These are phyloP conservation scores for Rambutsinella grinnellia DNA, from an alignment of 2,888 invertebrate genomes.

Conservation along the genomic window DNA sequence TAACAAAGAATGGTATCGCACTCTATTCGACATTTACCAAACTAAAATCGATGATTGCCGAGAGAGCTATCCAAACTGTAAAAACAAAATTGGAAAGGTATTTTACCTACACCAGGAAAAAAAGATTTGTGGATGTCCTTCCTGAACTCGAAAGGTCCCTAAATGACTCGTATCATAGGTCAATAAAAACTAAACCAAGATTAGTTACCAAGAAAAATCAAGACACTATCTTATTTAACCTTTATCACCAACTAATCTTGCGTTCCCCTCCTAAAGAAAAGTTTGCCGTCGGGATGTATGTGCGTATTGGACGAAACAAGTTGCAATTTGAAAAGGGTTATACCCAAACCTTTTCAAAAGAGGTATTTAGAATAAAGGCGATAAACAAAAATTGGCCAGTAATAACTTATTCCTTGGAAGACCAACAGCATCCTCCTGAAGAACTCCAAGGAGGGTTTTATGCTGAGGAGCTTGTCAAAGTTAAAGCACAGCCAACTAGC, in stretches of 20 bases:
- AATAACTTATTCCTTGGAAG: conserved; percentile 4
- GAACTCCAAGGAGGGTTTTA: conserved; percentile 14
- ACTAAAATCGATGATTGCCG: conserved; percentile 8
- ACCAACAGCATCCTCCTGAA: neutral
- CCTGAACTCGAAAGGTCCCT: neutral
- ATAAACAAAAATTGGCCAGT: conserved; percentile 18
- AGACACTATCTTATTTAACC: neutral
- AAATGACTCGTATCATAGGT: conserved; percentile 19
- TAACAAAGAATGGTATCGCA: neutral
- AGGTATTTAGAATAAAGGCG: conserved; percentile 6
- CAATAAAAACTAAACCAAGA: neutral
- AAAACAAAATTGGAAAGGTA: conserved; percentile 8
- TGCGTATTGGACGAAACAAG: neutral
- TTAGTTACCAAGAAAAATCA: conserved; percentile 13
- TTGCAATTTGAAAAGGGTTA: conserved; percentile 6
- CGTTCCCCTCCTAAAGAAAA: neutral
- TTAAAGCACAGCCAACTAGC: neutral
- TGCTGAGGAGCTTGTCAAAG: conserved; percentile 3
- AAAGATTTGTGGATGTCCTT: neutral
- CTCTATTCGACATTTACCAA: conserved; percentile 12
- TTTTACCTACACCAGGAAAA: neutral
- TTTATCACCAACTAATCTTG: conserved; percentile 12
- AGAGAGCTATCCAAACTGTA: neutral
- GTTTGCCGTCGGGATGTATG: neutral
- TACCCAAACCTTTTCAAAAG: neutral